Conservation (phyloP, 2,113 vertebrate genomes). For the Athene noctua region DNA sequence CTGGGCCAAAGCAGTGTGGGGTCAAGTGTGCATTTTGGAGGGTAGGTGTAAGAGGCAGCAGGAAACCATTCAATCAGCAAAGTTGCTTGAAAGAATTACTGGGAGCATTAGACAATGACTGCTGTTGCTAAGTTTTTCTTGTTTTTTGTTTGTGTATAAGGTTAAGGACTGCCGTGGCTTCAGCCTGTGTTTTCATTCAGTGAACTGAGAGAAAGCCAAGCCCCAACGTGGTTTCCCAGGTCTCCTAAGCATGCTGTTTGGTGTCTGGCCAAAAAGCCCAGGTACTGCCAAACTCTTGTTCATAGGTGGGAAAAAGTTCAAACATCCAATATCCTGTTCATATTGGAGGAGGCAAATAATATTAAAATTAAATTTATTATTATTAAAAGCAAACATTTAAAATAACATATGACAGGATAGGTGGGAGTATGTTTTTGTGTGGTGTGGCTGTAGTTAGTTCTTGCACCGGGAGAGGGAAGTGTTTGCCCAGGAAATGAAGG, state of each 20-base stretch:
- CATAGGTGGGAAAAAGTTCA: background rate
- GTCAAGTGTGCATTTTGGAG: background rate
- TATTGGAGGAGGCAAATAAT: background rate
- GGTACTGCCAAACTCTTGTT: background rate
- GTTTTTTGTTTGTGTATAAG: background rate
- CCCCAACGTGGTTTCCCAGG: background rate
- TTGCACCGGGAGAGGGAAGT: constrained; percentile 64
- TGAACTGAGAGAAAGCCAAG: background rate
- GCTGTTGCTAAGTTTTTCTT: background rate
- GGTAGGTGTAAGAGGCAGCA: background rate
- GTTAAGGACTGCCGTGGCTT: background rate
- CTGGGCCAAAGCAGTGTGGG: background rate
- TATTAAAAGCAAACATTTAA: background rate
- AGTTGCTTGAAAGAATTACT: background rate
- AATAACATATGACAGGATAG: background rate
- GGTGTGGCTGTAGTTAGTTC: background rate
- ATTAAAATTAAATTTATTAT: background rate
- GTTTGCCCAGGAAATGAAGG: constrained; percentile 11
- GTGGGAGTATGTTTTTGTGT: background rate
- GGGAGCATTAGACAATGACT: background rate
- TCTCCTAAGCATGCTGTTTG: background rate
- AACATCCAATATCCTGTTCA: background rate
- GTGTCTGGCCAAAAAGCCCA: background rate
- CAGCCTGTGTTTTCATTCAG: background rate
- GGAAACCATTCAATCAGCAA: background rate